Base-by-base conservation (phyloP, 2,888 invertebrate genomes). In the Plagodis pulveraria region DNA sequence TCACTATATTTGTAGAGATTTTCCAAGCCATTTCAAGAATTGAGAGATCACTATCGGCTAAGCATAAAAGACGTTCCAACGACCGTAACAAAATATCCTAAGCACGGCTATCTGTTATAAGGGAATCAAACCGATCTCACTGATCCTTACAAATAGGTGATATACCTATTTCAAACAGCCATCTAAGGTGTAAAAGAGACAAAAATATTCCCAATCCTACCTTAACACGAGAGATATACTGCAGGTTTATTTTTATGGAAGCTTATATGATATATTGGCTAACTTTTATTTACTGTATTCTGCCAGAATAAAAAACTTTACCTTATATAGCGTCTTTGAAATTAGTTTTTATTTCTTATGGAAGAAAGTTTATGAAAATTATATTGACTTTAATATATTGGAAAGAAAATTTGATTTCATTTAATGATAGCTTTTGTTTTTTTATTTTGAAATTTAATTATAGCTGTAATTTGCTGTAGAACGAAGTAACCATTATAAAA, bases 241-340 rank as follows among this genome's bases (percentile, higher is more conserved):
- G 78, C 76, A 71, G 65, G 74, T 80, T 83, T 87, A 86, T 86
- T 86, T 86, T 86, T 86, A 80, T 76, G 78, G 78, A 80, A 81
- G 80, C 75, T 62, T 74, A 80, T 22, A 22, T 22, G 86, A 91
- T 91, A 88, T 91, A 89, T 89, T 81, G 75, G 79, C 78, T 84
- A 84, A 78, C 83, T 22, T 22, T 81, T 81, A 80, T 75, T 78
- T 60, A 73, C 78, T 80, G 85, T 81, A 78, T 83, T 86, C 83
- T 80, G 1, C 22, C 22, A 22, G 22, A 22, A 22, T 22, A 22
- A 22, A 22, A 22, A 22, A 22, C n/a, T n/a, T n/a, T n/a, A n/a
- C n/a, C n/a, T n/a, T n/a, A n/a, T n/a, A n/a, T n/a, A n/a, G n/a
- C n/a, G n/a, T n/a, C n/a, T n/a, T n/a, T n/a, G n/a, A n/a, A n/a